Conservation (phyloP, 2,888 invertebrate genomes). For the Aphrophora alni region DNA sequence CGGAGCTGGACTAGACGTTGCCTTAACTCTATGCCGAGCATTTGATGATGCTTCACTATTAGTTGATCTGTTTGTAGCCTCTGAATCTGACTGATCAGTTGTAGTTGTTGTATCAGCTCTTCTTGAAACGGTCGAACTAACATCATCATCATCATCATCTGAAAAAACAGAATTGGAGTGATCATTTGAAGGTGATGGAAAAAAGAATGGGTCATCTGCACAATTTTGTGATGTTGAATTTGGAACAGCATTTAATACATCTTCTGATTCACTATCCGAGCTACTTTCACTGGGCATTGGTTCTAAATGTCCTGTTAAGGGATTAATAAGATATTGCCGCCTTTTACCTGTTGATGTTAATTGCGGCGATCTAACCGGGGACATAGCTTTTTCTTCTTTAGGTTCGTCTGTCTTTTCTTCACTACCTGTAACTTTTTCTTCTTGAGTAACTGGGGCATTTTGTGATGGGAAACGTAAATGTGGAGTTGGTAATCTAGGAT, state of each 20-base stretch:
- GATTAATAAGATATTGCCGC: constrained; percentile 87
- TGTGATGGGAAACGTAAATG: constrained; percentile 33
- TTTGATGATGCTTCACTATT: constrained; percentile 58
- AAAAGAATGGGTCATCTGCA: constrained; percentile 58
- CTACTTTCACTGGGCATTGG: constrained; percentile 74
- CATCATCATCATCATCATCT: constrained; percentile 60
- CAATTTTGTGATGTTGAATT: constrained; percentile 44
- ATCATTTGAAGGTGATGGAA: constrained; percentile 59
- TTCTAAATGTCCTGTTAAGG: constrained; percentile 83
- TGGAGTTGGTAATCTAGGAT: constrained; percentile 35
- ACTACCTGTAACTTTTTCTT: constrained; percentile 36
- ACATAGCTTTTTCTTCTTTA: constrained; percentile 33
- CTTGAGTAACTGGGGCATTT: constrained; percentile 21
- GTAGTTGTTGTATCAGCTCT: constrained; percentile 59
- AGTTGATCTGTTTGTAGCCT: constrained; percentile 63
- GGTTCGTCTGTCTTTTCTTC: constrained; percentile 30
- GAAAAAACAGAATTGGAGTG: constrained; percentile 64
- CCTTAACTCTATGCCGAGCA: constrained; percentile 44
- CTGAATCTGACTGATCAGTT: constrained; percentile 65
- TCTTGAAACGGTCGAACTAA: constrained; percentile 63
- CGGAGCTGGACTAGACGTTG: constrained; percentile 54
- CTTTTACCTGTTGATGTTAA: constrained; percentile 63
- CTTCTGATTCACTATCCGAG: constrained; percentile 65
- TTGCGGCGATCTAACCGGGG: constrained; percentile 44
- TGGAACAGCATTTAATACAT: constrained; percentile 53